Evolutionary conservation across 1,140 invertebrate genomes (phyloP).

Genomic region (Batillaria attramentaria): DNA sequence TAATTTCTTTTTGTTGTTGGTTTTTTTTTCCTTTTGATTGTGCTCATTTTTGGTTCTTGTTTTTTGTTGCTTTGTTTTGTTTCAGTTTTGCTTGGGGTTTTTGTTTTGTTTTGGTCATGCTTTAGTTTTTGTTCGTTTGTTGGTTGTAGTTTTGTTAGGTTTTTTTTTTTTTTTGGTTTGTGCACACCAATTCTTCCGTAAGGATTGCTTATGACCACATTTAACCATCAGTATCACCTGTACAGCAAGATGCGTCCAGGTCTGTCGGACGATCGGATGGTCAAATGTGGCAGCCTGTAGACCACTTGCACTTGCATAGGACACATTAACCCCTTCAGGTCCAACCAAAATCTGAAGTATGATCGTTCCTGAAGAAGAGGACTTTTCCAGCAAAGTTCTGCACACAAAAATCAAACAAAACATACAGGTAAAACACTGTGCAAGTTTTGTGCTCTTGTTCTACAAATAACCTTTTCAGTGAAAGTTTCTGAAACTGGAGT

Average conservation of each 20-base stretch:
- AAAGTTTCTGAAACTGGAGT: too few relatives aligned
- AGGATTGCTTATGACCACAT: too few relatives aligned
- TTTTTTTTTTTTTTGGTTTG: background rate
- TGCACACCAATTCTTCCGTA: too few relatives aligned
- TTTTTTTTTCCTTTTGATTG: too few relatives aligned
- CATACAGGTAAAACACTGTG: too few relatives aligned
- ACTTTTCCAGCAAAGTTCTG: slow-evolving; percentile 55
- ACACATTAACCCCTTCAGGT: slow-evolving; percentile 41
- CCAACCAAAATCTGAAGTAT: slow-evolving; percentile 50
- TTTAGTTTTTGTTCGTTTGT: background rate
- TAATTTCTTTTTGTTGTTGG: too few relatives aligned
- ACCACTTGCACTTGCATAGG: slow-evolving; percentile 43
- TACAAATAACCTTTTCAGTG: too few relatives aligned
- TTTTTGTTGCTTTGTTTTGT: too few relatives aligned
- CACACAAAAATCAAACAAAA: background rate
- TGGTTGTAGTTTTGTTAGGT: background rate
- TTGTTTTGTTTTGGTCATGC: background rate
- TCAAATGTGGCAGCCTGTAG: slow-evolving; percentile 42
- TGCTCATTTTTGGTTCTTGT: too few relatives aligned
- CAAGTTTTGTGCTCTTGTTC: too few relatives aligned
- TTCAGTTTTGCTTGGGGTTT: too few relatives aligned
- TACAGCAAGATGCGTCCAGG: slow-evolving; percentile 61
- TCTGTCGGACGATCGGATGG: slow-evolving; percentile 52
- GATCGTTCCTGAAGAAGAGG: slow-evolving; percentile 39
- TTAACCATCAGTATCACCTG: slow-evolving; percentile 59